A percentile compares a stretch with the other conserved stretches of the same genome.
Conservation (phyloP, 2,113 vertebrate species). For the Astatoreochromis straeleni region DNA sequence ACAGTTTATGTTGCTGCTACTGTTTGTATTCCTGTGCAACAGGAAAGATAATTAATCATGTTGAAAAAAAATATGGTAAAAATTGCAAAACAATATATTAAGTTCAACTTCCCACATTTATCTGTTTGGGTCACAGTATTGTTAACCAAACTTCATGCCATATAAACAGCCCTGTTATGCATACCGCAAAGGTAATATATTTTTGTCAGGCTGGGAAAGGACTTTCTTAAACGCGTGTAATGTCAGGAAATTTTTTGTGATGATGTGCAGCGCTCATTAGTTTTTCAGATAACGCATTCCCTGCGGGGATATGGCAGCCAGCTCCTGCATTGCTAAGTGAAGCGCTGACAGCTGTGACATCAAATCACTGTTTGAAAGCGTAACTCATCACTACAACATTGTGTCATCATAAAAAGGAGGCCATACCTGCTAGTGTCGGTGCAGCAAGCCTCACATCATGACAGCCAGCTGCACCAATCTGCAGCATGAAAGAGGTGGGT, state of each 20-base stretch:
- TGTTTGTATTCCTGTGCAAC: background rate
- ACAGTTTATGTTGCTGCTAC: background rate
- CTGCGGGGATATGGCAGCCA: conserved; percentile 28
- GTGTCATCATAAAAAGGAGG: conserved; percentile 56
- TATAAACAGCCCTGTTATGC: background rate
- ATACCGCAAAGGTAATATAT: background rate
- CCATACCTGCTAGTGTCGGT: conserved; percentile 34
- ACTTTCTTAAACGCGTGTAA: conserved; percentile 14
- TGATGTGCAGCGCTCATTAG: conserved; percentile 51
- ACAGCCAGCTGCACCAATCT: conserved; percentile 49
- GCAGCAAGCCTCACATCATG: conserved; percentile 43
- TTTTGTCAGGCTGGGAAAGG: background rate
- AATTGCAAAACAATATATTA: background rate
- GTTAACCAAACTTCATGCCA: background rate
- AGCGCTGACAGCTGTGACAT: conserved; percentile 61
- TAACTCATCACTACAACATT: conserved; percentile 47
- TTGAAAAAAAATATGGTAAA: background rate
- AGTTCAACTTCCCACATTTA: background rate
- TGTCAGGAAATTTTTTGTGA: background rate
- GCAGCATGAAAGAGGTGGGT: conserved; percentile 34
- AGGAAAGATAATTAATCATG: background rate
- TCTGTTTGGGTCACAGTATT: background rate
- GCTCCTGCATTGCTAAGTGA: conserved; percentile 56
- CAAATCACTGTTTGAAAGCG: conserved; percentile 56
- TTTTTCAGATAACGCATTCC: conserved; percentile 50